Conservation (phyloP, 2,797 vertebrate species). For the Rhyacichthys aspro region DNA sequence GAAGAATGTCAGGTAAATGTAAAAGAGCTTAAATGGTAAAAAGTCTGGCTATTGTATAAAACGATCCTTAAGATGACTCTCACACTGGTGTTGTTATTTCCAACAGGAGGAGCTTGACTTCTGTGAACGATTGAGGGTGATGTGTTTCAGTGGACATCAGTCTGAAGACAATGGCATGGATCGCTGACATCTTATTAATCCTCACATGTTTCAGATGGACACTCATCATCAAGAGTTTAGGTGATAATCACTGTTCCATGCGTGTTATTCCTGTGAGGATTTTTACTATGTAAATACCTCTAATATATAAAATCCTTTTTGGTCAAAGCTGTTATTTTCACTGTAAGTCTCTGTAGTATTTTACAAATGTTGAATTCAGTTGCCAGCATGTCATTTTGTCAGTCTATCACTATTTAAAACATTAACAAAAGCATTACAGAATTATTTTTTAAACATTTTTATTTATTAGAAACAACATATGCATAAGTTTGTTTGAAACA, state of each 20-base stretch:
- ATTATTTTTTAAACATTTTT: conserved; percentile 38
- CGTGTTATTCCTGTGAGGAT: conserved; percentile 38
- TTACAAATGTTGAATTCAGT: background rate
- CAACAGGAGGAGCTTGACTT: conserved; percentile 89
- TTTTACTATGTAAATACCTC: conserved; percentile 55
- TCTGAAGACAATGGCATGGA: conserved; percentile 86
- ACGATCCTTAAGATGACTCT: background rate
- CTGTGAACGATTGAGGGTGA: conserved; percentile 80
- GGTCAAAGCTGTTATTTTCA: conserved; percentile 23
- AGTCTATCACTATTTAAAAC: background rate
- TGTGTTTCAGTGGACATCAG: conserved; percentile 79
- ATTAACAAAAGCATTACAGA: conserved; percentile 3
- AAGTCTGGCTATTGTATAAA: no score
- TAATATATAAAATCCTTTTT: conserved; percentile 45
- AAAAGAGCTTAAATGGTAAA: no score
- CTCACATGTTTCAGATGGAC: conserved; percentile 9
- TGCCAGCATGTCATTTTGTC: background rate
- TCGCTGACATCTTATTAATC: conserved; percentile 76
- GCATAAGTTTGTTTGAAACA: background rate
- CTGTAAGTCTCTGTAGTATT: conserved; percentile 22
- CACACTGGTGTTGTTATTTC: conserved; percentile 15
- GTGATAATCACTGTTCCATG: conserved; percentile 15
- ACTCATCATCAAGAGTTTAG: conserved; percentile 8
- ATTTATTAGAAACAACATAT: conserved; percentile 47
- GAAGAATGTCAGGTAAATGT: conserved; percentile 85